phyloP scores from a whole-genome alignment of 2,113 vertebrate species.

The Sula dactylatra region DNA sequence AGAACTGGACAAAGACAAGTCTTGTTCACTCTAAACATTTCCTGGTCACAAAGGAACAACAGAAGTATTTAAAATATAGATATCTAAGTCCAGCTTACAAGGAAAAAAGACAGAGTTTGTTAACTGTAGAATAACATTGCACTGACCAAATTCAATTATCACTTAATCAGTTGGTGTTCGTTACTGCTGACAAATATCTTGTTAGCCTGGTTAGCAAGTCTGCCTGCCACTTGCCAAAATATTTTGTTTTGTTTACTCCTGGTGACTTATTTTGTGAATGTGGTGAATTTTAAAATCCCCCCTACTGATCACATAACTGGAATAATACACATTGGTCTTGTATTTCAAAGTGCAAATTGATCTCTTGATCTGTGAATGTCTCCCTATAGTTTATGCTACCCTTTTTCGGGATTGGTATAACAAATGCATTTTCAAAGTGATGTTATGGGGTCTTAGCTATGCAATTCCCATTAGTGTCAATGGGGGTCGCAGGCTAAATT shows the following conservation, averaged over 20 bases:
- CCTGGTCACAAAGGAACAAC: background rate
- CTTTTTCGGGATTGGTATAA: slow-evolving; percentile 23
- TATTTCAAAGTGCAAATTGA: slow-evolving; percentile 54
- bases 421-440: slow-evolving; percentile 53
- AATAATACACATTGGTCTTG: background rate
- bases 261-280: slow-evolving; percentile 36
- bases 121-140: background rate
- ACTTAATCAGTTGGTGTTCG: background rate
- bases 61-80: background rate
- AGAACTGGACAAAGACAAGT: background rate
- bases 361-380: slow-evolving; percentile 16
- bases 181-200: slow-evolving; percentile 45
- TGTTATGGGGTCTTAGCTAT: slow-evolving; percentile 42
- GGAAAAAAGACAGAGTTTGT: background rate
- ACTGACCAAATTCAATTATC: slow-evolving; percentile 20
- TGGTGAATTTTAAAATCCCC: slow-evolving; percentile 32
- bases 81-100: background rate
- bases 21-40: background rate
- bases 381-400: slow-evolving; percentile 1
- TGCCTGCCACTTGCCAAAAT: slow-evolving; percentile 61
- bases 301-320: slow-evolving; percentile 15
- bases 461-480: slow-evolving; percentile 61
- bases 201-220: slow-evolving; percentile 49
- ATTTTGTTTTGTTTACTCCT: slow-evolving; percentile 63
- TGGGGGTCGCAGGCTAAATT: slow-evolving; percentile 65